Conservation (phyloP, 2,797 vertebrate species). For the Sebastes trivittatus region DNA sequence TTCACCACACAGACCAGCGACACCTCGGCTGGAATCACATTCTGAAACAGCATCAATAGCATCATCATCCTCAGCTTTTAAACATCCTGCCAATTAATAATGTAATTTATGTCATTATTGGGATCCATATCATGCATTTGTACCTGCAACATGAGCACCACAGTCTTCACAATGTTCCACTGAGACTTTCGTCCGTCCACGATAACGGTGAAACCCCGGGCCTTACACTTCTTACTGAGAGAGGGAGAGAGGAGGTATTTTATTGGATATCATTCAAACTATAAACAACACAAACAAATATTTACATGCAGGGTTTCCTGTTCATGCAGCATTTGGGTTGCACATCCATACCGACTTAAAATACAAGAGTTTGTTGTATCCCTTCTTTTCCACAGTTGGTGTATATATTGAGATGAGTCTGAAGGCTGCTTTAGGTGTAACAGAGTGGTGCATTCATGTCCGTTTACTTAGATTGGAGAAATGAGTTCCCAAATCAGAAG, state of each 20-base stretch:
- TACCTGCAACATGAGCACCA: constrained; percentile 99
- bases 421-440: background rate
- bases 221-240: constrained; percentile 95
- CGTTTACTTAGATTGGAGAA: background rate
- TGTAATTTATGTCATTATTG: too few species aligned
- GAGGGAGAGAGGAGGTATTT: background rate
- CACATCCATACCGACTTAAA: background rate
- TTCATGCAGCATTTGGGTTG: background rate
- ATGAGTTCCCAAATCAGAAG: background rate
- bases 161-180: constrained; percentile 98
- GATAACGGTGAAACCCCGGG: constrained; percentile 97
- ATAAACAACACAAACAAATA: background rate
- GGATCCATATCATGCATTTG: background rate
- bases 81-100: background rate
- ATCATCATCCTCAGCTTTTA: background rate
- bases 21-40: constrained; percentile 98
- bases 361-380: background rate
- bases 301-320: background rate
- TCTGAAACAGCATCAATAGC: constrained; percentile 76
- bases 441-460: background rate
- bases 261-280: background rate
- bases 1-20: constrained; percentile 99
- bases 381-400: background rate
- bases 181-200: constrained; percentile 97
- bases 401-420: background rate